Base-by-base conservation (phyloP, 2,888 invertebrate species). In the Hololepta plana region DNA sequence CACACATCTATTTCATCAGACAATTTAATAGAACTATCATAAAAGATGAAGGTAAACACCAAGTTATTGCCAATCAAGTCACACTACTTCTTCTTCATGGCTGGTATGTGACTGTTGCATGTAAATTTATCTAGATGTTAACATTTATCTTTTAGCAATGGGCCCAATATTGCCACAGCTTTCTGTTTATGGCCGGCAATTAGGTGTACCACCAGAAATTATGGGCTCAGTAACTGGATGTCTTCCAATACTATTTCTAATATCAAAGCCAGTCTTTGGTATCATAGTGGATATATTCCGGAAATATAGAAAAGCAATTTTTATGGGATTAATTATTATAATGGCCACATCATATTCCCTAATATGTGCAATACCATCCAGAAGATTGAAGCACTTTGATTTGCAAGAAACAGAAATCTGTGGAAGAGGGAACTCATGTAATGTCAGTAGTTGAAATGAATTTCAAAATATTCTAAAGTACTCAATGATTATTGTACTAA, bases 71-170 rank as follows among this genome's bases (percentile, higher is more conserved):
- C 85, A 7, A 64, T 88, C 25, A 88, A 88, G 62, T 72, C 72
- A 1, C 85, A 85, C 47, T 88, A 72, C 47, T 84, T 88, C 55
- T 77, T 82, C 47, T 81, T 85, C 41, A 79, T 84, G 65, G 81
- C 76, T 37, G 79, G 84, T 82, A 57, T 71, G 67, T 59, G 23
- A 17, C 7, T 7, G n/a, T 17, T 7, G 7, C 17, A 17, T 17
- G 7, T 21, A 21, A 21, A 21, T 27, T 3, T 11, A 5, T 23
- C 11, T 23, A 23, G 7, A 26, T 5, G 7, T 5, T 19, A 23
- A 9, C 17, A 24, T 17, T 3, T 23, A 37, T 40, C 38, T 57
- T 56, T 26, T 53, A 82, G 82, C 80, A 0, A 64, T 81, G 55
- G 82, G 82, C 0, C 81, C 82, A 0, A 67, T 84, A 24, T 55